Base-by-base conservation (phyloP, 1,140 invertebrate genomes). In the Sycophila sp. region DNA sequence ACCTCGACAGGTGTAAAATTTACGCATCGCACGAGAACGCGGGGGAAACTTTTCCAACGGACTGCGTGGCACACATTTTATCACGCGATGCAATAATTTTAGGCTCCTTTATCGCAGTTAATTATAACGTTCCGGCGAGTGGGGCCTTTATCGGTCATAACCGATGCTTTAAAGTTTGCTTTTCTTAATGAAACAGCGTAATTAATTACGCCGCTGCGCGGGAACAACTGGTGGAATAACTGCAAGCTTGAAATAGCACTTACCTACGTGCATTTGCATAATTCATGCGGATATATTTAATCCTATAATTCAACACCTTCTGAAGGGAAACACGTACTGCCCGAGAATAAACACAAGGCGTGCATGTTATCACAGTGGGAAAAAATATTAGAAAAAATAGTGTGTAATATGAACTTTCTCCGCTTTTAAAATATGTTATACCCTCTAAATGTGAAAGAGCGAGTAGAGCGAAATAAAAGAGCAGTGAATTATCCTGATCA, bases 61-160 rank as follows among this genome's bases (percentile, higher is more conserved):
- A n/a, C 38, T n/a, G 38, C 40, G 42, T 24, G 47, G 32, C 59
- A 47, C 8, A 47, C 59, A 32, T 22, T 13, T 32, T 26, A n/a
- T 22, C 45, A 63, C 60, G 60, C 60, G 19, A 63, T 2, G 19
- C 26, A 49, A 63, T 51, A 63, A 63, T 49, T 63, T 63, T 17
- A 5, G 10, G 13, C 40, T 53, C n/a, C n/a, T n/a, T n/a, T 65
- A 65, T 65, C 34, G 24, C 10, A 7, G 8, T 15, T 38, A 58
- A 38, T 38, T 58, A 26, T 58, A 58, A 38, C 17, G 24, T 36
- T 47, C 42, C 0, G 6, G 13, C 11, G 38, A 6, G 3, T 40
- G 17, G 36, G 26, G 26, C 30, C 24, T 56, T 32, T 62, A 62
- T 62, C 42, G 17, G 2, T n/a, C 1, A 22, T 28, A 17, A 62